Conservation (phyloP, 2,797 vertebrate genomes). For the Thripadectes ignobilis region DNA sequence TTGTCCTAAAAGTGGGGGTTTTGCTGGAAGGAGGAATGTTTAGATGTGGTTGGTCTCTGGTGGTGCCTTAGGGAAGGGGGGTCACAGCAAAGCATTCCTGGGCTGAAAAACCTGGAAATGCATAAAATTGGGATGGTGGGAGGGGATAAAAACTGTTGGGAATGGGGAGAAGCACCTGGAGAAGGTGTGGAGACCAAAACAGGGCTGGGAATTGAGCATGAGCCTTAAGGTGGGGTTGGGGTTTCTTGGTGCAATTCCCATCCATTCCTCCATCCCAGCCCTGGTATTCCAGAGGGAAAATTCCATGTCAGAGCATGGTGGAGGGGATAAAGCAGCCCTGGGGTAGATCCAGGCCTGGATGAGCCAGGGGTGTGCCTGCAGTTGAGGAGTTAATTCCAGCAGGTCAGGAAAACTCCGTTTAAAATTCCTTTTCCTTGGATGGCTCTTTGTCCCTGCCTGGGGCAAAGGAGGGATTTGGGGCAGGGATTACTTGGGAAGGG, state of each 20-base stretch:
- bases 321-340: rapidly evolving
- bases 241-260: rapidly evolving
- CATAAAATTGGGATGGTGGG: not conserved
- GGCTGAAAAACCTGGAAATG: not conserved
- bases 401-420: rapidly evolving
- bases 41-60: not conserved
- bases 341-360: not conserved
- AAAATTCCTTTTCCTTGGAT: not conserved
- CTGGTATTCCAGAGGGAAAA: not conserved
- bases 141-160: not conserved
- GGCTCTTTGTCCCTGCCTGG: not conserved
- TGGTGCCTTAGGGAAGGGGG: too few species aligned
- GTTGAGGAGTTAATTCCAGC: not conserved
- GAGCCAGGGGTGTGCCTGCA: rapidly evolving
- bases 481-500: not conserved
- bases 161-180: too few species aligned
- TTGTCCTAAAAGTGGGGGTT: not conserved
- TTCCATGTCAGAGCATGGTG: rapidly evolving
- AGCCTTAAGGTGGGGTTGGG: not conserved
- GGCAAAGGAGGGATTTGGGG: not conserved
- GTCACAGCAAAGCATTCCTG: not conserved
- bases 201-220: too few species aligned
- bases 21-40: not conserved
- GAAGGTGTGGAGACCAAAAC: not conserved
- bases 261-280: rapidly evolving